Percentiles rank a stretch among this genome's conserved stretches.
phyloP scores from a whole-genome alignment of 2,888 invertebrate genomes.

The Clepsis dumicolana region DNA sequence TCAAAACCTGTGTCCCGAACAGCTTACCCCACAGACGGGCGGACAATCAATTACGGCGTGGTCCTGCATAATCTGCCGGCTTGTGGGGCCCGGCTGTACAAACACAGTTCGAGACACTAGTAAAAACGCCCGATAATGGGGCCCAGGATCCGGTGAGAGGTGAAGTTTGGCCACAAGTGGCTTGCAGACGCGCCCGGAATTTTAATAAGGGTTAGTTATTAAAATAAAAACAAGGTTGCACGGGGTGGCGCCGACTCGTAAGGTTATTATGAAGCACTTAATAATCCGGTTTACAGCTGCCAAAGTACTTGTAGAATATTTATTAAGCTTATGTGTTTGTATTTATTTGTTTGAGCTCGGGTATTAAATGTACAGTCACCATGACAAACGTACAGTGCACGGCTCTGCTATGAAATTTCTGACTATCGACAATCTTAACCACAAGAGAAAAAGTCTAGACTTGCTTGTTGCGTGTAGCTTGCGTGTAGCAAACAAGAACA shows the following conservation, averaged over 20 bases:
- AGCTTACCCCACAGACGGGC: slow-evolving; percentile 9
- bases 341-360: too few species aligned
- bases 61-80: slow-evolving; percentile 38
- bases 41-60: slow-evolving; percentile 39
- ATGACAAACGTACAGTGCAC: too few species aligned
- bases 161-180: slow-evolving; percentile 26
- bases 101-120: slow-evolving; percentile 18
- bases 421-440: too few species aligned
- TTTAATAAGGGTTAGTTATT: slow-evolving; percentile 16
- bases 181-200: slow-evolving; percentile 9
- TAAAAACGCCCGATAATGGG: slow-evolving; percentile 43
- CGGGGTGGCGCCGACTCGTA: neutral
- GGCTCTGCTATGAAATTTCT: too few species aligned
- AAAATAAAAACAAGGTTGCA: slow-evolving; percentile 5
- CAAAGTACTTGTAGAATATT: too few species aligned
- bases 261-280: neutral
- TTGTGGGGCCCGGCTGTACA: slow-evolving; percentile 11
- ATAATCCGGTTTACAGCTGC: too few species aligned
- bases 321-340: too few species aligned
- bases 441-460: too few species aligned
- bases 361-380: too few species aligned
- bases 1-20: slow-evolving; percentile 28
- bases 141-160: slow-evolving; percentile 22
- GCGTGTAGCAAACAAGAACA: too few species aligned
- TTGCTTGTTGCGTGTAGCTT: too few species aligned